These are phyloP conservation scores for Caenorhabditis sp. DNA, from an alignment of 2,888 invertebrate species.

Conservation along the genomic window DNA sequence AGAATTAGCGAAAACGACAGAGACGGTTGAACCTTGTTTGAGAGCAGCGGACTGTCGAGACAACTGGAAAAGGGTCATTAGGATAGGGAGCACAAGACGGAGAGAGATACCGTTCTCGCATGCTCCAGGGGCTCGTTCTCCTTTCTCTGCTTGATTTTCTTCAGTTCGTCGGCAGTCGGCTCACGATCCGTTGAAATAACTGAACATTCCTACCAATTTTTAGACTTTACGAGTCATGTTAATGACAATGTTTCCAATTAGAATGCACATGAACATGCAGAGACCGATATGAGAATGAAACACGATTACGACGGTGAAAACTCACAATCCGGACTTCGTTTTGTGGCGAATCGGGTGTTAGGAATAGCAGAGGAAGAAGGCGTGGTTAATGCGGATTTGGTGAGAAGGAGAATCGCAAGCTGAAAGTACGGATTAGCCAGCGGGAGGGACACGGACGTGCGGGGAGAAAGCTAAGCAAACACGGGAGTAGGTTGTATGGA, in stretches of 20 bases:
- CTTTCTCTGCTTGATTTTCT: slow-evolving; percentile 57
- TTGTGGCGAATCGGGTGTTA: not conserved
- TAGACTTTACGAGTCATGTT: too few species aligned
- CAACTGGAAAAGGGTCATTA: too few species aligned
- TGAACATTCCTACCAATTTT: not conserved
- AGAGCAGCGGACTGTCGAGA: slow-evolving; percentile 25
- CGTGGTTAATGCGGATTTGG: slow-evolving; percentile 42
- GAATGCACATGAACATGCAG: not conserved
- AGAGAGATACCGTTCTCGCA: too few species aligned
- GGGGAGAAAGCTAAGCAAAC: slow-evolving; percentile 4
- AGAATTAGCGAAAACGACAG: slow-evolving; percentile 40
- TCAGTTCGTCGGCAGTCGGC: slow-evolving; percentile 57
- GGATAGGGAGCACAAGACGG: too few species aligned
- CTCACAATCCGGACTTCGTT: slow-evolving; percentile 5
- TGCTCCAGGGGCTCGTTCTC: slow-evolving; percentile 63
- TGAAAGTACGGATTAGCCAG: slow-evolving; percentile 33
- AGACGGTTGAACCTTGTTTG: slow-evolving; percentile 32
- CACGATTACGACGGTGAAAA: slow-evolving; percentile 11
- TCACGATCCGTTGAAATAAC: slow-evolving; percentile 52
- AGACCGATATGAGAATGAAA: not conserved
- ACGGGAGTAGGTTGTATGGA: not conserved
- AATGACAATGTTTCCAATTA: not conserved
- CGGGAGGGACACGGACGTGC: slow-evolving; percentile 9
- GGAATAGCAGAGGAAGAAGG: slow-evolving; percentile 7
- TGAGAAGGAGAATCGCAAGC: not conserved